Base-by-base conservation (phyloP, 2,888 invertebrate species). In the Drosophila antonietae region DNA sequence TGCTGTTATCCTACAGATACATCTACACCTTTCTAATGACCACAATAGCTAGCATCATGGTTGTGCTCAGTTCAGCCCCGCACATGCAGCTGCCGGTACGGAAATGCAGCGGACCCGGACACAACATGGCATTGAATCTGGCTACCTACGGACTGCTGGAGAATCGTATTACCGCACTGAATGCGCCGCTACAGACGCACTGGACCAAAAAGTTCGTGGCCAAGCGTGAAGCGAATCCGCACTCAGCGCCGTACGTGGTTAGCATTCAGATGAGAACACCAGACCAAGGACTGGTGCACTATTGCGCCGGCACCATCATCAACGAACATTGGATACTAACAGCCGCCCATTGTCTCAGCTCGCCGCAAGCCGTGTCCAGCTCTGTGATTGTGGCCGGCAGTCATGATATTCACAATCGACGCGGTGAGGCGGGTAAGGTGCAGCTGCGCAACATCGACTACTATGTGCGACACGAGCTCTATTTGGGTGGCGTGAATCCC, bases 241-340 rank as follows among this genome's bases (percentile, higher is more conserved):
- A 92, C 51, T 88, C 91, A 12, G 93, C 93, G 6, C 93, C 92
- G 4, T 92, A 90, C 62, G 87, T 91, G 23, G 91, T 92, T 12
- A 92, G 92, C 46, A 90, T 92, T 62, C 92, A 92, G 75, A 68
- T 88, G 72, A 83, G 83, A 83, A 91, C 90, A 35, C 85, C 89
- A 6, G 82, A 83, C 20, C 83, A 83, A 18, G 88, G 88, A 1
- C 70, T 86, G n/a, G 83, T 91, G 0, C 92, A 92, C 73, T 91
- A 91, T 49, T 92, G 92, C 59, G 92, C 92, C 14, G 92, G 92
- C 39, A 90, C 92, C 15, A 83, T 92, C 7, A 90, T 92, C 58
- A 91, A 91, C 65, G 90, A 92, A 67, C 79, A 93, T 64, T 93
- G 93, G 93, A 92, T 92, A 73, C 51, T 92, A 31, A 93, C 92